A percentile compares a stretch with the other conserved stretches of the same genome.
These are phyloP conservation scores for Bradysia coprophila DNA, from an alignment of 1,140 invertebrate genomes.

Conservation along the genomic window DNA sequence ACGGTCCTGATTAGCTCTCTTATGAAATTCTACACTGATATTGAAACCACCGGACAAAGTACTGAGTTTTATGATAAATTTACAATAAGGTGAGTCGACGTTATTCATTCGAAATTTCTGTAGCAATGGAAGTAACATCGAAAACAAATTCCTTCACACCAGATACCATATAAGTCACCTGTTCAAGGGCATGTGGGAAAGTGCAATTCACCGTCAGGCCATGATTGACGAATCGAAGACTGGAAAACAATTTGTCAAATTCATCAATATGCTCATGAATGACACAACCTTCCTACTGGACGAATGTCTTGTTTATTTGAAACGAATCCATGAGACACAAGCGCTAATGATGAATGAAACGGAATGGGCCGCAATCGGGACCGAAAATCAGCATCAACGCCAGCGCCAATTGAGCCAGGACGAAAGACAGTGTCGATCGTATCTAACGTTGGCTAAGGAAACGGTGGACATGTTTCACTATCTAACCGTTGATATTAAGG, in stretches of 20 bases:
- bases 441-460: slow-evolving; percentile 83
- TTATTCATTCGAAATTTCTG: not conserved
- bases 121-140: not conserved
- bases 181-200: slow-evolving; percentile 74
- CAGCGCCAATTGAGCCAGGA: slow-evolving; percentile 69
- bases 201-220: slow-evolving; percentile 39
- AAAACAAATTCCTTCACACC: slow-evolving; percentile 1
- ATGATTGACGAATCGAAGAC: slow-evolving; percentile 67
- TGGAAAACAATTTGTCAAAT: slow-evolving; percentile 90
- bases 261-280: slow-evolving; percentile 99
- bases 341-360: slow-evolving; percentile 55
- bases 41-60: slow-evolving; percentile 92
- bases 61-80: slow-evolving; percentile 99
- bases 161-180: slow-evolving; percentile 92
- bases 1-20: slow-evolving; percentile 66
- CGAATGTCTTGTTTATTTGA: slow-evolving; percentile 87
- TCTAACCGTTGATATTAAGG: slow-evolving; percentile 78
- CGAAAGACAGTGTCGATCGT: slow-evolving; percentile 86
- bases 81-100: slow-evolving; percentile 52
- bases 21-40: slow-evolving; percentile 97
- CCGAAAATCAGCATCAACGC: slow-evolving; percentile 57
- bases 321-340: slow-evolving; percentile 90
- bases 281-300: slow-evolving; percentile 95
- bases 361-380: slow-evolving; percentile 41
- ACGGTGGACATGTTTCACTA: slow-evolving; percentile 98